Evolutionary conservation across 2,888 invertebrate species (phyloP), one percentile per base, ranked within the genome.

Genomic region (Tenodera sinensis): DNA sequence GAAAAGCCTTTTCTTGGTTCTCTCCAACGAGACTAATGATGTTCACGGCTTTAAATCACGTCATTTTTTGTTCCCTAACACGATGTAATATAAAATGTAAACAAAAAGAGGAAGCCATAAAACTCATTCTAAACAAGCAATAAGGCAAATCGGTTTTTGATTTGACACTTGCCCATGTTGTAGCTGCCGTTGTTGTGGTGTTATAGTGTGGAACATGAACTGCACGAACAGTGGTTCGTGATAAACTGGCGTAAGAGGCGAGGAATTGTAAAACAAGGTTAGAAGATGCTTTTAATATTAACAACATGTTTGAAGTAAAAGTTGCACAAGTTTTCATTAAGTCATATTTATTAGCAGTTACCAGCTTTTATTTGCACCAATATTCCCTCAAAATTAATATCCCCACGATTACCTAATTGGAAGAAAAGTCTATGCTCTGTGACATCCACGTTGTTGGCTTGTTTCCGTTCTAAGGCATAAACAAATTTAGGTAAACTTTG

Each of bases 81-180:
- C 84, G 25, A 42, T 15, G 28, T 85, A 84, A 85, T 28, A 54
- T 28, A 15, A 71, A 28, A 25, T 71, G 15, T 28, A 85, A 85
- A 85, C 28, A 87, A 87, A 87, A 87, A 81, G 82, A 71, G 2
- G 20, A 27, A 25, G 30, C 87, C 28, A 87, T 30, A 81, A 87
- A 87, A 87, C 82, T 87, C 85, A 85, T 81, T 15, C 30, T 20
- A 28, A 87, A 81, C 86, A 87, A 15, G 86, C 25, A 87, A 28
- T n/a, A 81, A 54, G 47, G 81, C 87, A 87, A 82, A 87, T 87
- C 28, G 25, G 25, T 81, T 87, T 82, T 81, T 87, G 87, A 87
- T 82, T 87, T 87, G 82, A 81, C 87, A 82, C 82, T 87, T 71
- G 20, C 25, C 54, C 25, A 71, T 71, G 20, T 20, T 71, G 20